Percentiles rank a stretch among this genome's conserved stretches.
These are phyloP conservation scores for Acanthurus lineatus DNA, from an alignment of 2,797 vertebrate genomes.

Conservation along the genomic window DNA sequence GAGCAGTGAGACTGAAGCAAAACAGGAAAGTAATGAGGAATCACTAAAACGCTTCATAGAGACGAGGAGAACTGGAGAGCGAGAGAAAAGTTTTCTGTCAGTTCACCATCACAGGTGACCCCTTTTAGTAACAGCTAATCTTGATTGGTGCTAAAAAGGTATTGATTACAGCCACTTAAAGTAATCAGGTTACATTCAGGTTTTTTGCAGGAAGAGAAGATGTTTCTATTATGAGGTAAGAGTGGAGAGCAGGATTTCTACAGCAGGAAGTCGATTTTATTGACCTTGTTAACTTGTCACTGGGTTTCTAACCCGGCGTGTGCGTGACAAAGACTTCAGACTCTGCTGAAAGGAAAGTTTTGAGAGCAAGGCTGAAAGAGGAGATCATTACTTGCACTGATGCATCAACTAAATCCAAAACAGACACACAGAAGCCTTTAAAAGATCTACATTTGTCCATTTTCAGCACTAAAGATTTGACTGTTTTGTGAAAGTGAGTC, in stretches of 20 bases:
- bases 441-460: too few relatives aligned
- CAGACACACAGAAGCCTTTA: too few relatives aligned
- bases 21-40: neutral
- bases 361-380: neutral
- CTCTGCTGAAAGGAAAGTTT: neutral
- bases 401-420: neutral
- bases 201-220: neutral
- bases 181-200: neutral
- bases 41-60: neutral
- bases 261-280: neutral
- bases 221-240: neutral
- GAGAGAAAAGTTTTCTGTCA: too few relatives aligned
- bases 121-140: neutral
- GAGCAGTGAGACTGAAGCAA: neutral
- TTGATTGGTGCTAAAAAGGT: neutral
- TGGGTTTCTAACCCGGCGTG: neutral
- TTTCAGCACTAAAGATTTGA: too few relatives aligned
- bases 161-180: conserved; percentile 9
- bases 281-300: neutral
- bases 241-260: too few relatives aligned
- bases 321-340: neutral
- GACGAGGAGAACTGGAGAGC: neutral
- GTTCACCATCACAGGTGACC: neutral
- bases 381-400: neutral
- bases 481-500: too few relatives aligned